Evolutionary conservation across 2,113 vertebrate species (phyloP), one percentile per base, ranked within the genome.

Genomic region (Erinaceus europaeus): DNA sequence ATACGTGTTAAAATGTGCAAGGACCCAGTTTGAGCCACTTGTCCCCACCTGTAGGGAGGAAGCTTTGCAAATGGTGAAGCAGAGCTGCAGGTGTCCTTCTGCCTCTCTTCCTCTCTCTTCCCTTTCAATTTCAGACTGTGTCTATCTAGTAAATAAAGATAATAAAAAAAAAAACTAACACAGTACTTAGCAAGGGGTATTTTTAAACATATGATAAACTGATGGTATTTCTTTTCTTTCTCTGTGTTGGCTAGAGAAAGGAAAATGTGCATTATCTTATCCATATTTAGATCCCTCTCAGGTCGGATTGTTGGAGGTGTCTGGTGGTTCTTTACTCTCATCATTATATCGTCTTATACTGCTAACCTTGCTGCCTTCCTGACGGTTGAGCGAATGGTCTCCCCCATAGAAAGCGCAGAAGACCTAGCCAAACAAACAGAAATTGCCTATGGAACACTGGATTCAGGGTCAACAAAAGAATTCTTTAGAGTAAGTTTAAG

Each of bases 321-420:
- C 67, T 99, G 99, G 99, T 99, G 99, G 99, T 99, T 99, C 98
- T 99, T 99, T 97, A 99, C 99, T 1, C 98, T 99, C 88, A 99
- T 99, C 97, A 99, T 99, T 96, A 99, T 99, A 96, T 99, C 99
- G 40, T 99, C 99, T 64, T 99, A 99, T 92, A 99, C 99, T 57
- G 99, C 99, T 95, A 99, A 99, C 96, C 98, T 99, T 94, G 99
- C 99, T 92, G 99, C 99, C 87, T 99, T 99, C 97, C 98, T 99
- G 95, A 99, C 99, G 3, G 99, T 99, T 94, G 99, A 99, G 96
- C 95, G 99, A 95, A 99, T 99, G 99, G 99, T 99, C 88, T 99
- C 99, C 0, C 99, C 99, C 80, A 99, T 99, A 96, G 99, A 99
- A 97, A 99, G 99, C 84, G 98, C 99, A 1, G 99, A 99, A 97